phyloP scores from a whole-genome alignment of 1,140 invertebrate species.

The Proctacanthus coquilletti region DNA sequence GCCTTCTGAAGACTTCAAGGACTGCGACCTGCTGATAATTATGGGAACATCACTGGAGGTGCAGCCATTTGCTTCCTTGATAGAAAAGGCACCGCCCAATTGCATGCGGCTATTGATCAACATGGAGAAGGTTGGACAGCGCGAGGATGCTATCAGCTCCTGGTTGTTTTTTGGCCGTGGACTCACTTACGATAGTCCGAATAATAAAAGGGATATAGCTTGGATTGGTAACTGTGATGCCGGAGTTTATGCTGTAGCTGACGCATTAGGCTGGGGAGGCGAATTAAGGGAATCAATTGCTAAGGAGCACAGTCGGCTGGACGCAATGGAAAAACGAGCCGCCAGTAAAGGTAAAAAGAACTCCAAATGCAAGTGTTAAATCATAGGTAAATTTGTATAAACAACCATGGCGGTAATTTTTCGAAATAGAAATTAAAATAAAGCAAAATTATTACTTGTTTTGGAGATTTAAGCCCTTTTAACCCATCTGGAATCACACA shows the following conservation, averaged over 20 bases:
- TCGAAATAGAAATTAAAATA: no score
- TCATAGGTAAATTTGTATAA: no score
- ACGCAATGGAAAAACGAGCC: no score
- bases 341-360: no score
- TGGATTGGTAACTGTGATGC: constrained; percentile 78
- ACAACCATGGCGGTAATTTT: no score
- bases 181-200: constrained; percentile 47
- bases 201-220: constrained; percentile 65
- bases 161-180: constrained; percentile 31
- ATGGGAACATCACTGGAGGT: constrained; percentile 91
- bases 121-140: constrained; percentile 53
- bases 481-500: no score
- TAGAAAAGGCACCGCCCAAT: constrained; percentile 47
- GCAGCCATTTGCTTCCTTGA: constrained; percentile 86
- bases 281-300: constrained; percentile 42
- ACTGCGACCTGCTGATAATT: constrained; percentile 85
- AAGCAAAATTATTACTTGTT: no score
- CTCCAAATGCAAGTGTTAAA: no score
- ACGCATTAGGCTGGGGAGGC: constrained; percentile 68
- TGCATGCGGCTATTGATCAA: constrained; percentile 76
- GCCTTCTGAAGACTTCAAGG: constrained; percentile 55
- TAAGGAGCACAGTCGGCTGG: constrained; percentile 36
- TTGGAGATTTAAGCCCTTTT: no score
- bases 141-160: constrained; percentile 32
- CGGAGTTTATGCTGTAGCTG: constrained; percentile 59